Base-by-base conservation (phyloP, 1,140 invertebrate genomes). In the Monomorium pharaonis region DNA sequence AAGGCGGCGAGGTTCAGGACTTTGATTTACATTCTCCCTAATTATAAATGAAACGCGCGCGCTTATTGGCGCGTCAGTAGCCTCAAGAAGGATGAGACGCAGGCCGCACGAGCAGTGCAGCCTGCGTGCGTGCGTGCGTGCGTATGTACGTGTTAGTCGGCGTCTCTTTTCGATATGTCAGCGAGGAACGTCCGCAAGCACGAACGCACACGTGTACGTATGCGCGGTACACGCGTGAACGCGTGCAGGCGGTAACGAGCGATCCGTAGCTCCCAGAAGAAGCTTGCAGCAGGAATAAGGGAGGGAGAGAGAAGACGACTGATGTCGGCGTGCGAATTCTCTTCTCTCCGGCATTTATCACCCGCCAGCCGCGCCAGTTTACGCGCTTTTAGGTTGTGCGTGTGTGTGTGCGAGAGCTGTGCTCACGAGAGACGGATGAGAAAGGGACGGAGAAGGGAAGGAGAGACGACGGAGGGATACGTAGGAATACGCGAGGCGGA, bases 1-100 rank as follows among this genome's bases (percentile, higher is more conserved):
- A n/a, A 51, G 85, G 60, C 84, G 77, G 69, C 86, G 77, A 72
- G 86, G 58, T 54, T 63, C 78, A 74, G 69, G 92, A 94, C 91
- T 93, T 93, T 94, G 93, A 94, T 94, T 94, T 94, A 94, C 92
- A 93, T 93, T 92, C 92, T 91, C 89, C 86, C 92, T 94, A 94
- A 94, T 94, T 94, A 94, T 93, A 94, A 94, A 93, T 91, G 92
- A 93, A 94, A 93, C 89, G 90, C 88, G 88, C 84, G 84, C 87
- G 90, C 89, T 92, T 93, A 94, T 94, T 93, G 93, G 91, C 88
- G 91, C 91, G 91, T 93, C 93, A 88, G 92, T 93, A 93, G 89
- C 89, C 62, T 74, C 51, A 91, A 92, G 91, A 93, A 93, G 84
- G 86, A 92, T 90, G 90, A 89, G 84, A 44, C 37, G n/a, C 67